phyloP scores from a whole-genome alignment of 2,888 invertebrate genomes.

The Dasypolia templi region DNA sequence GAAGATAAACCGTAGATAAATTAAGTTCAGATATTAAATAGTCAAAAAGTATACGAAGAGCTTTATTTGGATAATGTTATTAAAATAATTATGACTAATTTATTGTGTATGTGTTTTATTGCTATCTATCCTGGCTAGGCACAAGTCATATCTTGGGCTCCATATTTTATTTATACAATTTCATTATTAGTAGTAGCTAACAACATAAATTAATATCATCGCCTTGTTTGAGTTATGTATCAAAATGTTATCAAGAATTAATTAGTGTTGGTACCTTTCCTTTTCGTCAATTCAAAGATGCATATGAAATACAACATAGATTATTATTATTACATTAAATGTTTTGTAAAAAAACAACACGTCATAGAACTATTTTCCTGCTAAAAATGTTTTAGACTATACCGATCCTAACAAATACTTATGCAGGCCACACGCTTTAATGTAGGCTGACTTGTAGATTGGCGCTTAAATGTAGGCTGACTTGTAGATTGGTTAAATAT shows the following conservation, averaged over 20 bases:
- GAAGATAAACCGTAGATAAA: neutral
- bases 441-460: too few species aligned
- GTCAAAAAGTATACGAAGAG: neutral
- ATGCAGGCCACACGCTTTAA: too few species aligned
- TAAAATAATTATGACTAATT: neutral
- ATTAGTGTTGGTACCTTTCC: neutral
- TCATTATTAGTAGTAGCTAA: neutral
- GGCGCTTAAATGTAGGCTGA: too few species aligned
- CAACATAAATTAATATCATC: neutral
- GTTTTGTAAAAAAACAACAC: neutral
- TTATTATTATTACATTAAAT: neutral
- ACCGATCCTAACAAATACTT: neutral
- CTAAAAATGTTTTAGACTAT: neutral
- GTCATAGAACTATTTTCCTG: neutral
- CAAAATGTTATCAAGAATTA: neutral
- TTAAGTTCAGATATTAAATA: neutral
- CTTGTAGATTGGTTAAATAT: too few species aligned
- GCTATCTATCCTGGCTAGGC: neutral
- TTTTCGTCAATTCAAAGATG: neutral
- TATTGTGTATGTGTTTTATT: constrained; percentile 2
- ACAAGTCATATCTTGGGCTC: neutral
- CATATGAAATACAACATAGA: neutral
- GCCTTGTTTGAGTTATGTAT: constrained; percentile 2
- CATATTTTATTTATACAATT: neutral
- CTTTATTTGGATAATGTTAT: constrained; percentile 2